Evolutionary conservation across 2,888 invertebrate species (phyloP).

Genomic region (Scaptomyza caliginosa): DNA sequence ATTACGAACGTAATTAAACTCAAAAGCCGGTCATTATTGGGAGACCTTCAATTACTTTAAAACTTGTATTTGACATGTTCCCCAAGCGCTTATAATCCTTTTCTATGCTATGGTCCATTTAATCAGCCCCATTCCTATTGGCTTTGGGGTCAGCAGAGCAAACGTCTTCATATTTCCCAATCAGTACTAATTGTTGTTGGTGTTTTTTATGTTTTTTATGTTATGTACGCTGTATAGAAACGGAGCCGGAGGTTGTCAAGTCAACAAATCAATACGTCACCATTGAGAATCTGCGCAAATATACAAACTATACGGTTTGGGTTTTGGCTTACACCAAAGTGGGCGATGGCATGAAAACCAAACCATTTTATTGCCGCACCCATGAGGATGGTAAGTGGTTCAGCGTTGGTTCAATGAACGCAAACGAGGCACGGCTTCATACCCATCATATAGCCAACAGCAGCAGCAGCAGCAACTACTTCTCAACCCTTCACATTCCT

Average conservation of each 20-base stretch:
- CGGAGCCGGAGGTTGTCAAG: constrained; percentile 91
- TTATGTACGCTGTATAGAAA: constrained; percentile 85
- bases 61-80: not conserved
- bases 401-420: constrained; percentile 73
- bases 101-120: constrained; percentile 32
- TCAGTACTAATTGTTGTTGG: constrained; percentile 63
- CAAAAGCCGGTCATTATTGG: no score
- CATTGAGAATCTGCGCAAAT: constrained; percentile 91
- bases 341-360: constrained; percentile 94
- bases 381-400: constrained; percentile 91
- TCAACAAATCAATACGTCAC: constrained; percentile 85
- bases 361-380: constrained; percentile 93
- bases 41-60: no score
- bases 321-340: constrained; percentile 94
- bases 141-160: constrained; percentile 4
- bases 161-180: constrained; percentile 58
- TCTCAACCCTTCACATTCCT: not conserved
- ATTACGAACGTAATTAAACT: not conserved
- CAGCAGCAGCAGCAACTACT: not conserved
- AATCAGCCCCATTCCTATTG: constrained; percentile 44
- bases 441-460: not conserved
- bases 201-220: constrained; percentile 3
- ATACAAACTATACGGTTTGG: constrained; percentile 96
- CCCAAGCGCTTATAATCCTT: constrained; percentile 4
- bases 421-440: constrained; percentile 57